Evolutionary conservation across 2,113 vertebrate genomes (phyloP), one percentile per base, ranked within the genome.

Genomic region (Meleagris gallopavo): DNA sequence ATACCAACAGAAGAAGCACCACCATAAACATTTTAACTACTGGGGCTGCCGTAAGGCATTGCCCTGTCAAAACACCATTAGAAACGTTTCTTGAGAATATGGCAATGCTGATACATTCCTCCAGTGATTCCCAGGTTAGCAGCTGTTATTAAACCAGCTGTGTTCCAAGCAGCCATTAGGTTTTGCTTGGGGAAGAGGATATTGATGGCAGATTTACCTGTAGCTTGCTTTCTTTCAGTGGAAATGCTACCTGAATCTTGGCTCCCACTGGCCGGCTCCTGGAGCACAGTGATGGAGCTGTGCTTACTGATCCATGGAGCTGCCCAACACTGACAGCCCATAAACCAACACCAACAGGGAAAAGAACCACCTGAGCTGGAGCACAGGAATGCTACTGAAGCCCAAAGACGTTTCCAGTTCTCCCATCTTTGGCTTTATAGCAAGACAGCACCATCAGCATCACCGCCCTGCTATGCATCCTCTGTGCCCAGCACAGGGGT

Each of bases 121-220:
- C 72, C 32, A 12, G 83, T 34, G 87, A 95, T 84, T 92, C 78
- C 40, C 87, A 64, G 67, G 76, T 73, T 92, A 96, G 81, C 83
- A 89, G 87, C 90, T 89, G 95, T 91, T 96, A 97, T 93, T 96
- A 97, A 95, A 92, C 40, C 74, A 90, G 88, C 34, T 76, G 62
- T 69, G 72, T 38, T 89, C 73, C 73, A 82, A 87, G 75, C 0
- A 81, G 75, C 81, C 80, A 55, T 86, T 80, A 83, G 52, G 77
- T 83, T 95, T 93, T 76, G 77, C 89, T 70, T 52, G 75, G 62
- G 86, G 78, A 29, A 89, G 92, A 92, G 9, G 6, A 83, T 41
- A 64, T 1, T 24, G 76, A 84, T 88, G 88, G 62, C 8, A 64
- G 70, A 43, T 67, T 78, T 40, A 92, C 82, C 57, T 64, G 25